A percentile compares a stretch with the other conserved stretches of the same genome.
Evolutionary conservation across 1,140 invertebrate species (phyloP).

Genomic region (Meloidogyne floridensis): DNA sequence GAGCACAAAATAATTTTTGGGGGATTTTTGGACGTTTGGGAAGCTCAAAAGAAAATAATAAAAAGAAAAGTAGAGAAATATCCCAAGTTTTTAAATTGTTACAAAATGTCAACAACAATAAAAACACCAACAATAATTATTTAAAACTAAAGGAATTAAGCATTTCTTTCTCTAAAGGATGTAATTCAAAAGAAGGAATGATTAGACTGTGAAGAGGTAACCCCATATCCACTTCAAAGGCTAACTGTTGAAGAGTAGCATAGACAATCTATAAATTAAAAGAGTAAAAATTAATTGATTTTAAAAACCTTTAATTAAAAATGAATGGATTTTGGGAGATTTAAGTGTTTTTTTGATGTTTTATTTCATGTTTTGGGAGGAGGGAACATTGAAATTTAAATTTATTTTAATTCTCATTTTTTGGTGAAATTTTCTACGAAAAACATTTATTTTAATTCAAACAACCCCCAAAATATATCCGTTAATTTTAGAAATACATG

Average conservation of each 20-base stretch:
- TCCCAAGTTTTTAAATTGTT: background rate
- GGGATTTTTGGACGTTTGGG: background rate
- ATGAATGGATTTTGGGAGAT: too few species aligned
- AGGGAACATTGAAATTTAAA: too few species aligned
- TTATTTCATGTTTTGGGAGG: too few species aligned
- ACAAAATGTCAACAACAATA: background rate
- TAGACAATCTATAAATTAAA: background rate
- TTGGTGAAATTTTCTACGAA: too few species aligned
- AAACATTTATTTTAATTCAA: too few species aligned
- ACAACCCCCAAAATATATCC: too few species aligned
- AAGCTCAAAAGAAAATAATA: background rate
- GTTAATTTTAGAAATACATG: too few species aligned
- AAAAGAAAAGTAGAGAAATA: background rate
- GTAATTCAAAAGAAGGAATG: constrained; percentile 69
- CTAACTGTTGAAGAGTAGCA: background rate
- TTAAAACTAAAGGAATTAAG: constrained; percentile 55
- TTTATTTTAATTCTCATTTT: too few species aligned
- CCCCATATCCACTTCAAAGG: constrained; percentile 69
- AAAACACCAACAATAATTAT: background rate
- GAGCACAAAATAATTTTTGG: background rate
- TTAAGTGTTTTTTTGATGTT: too few species aligned
- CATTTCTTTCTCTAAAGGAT: constrained; percentile 61
- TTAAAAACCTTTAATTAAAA: too few species aligned
- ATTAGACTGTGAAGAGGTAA: constrained; percentile 88
- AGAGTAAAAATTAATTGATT: too few species aligned